phyloP scores from a whole-genome alignment of 2,113 vertebrate genomes.

The Actenoides lindsayi region DNA sequence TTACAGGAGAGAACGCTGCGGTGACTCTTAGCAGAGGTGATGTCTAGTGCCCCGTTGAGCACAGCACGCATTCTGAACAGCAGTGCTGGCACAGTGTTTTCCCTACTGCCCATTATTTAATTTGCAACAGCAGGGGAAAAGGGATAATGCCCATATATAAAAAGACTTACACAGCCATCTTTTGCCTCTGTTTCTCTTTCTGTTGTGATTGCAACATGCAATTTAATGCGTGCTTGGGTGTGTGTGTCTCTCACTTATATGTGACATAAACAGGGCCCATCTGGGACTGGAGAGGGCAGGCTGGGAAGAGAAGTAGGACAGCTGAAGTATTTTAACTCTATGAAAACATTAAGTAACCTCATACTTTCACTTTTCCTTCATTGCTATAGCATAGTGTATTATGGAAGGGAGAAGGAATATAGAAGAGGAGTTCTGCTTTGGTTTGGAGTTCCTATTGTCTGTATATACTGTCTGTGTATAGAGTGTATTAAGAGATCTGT shows the following conservation, averaged over 20 bases:
- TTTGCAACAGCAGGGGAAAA: not conserved
- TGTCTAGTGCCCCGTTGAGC: not conserved
- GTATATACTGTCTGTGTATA: not conserved
- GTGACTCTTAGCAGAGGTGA: not conserved
- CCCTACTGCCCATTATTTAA: not conserved
- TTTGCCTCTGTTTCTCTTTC: not conserved
- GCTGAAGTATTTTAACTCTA: not conserved
- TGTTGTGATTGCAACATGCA: not conserved
- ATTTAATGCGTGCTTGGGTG: not conserved
- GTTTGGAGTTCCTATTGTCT: not conserved
- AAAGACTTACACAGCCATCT: not conserved
- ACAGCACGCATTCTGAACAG: not conserved
- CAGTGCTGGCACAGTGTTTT: not conserved
- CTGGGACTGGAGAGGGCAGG: not conserved
- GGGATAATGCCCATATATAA: not conserved
- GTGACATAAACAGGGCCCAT: not conserved
- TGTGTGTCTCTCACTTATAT: fast-evolving
- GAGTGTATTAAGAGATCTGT: not conserved
- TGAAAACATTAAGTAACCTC: not conserved
- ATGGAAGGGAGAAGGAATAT: not conserved
- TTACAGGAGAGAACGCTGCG: fast-evolving
- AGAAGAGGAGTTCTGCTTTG: not conserved
- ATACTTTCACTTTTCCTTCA: not conserved
- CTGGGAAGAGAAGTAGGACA: not conserved
- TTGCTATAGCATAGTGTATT: not conserved